Evolutionary conservation across 2,797 vertebrate genomes (phyloP).

Genomic region (Acanthurus tractus): DNA sequence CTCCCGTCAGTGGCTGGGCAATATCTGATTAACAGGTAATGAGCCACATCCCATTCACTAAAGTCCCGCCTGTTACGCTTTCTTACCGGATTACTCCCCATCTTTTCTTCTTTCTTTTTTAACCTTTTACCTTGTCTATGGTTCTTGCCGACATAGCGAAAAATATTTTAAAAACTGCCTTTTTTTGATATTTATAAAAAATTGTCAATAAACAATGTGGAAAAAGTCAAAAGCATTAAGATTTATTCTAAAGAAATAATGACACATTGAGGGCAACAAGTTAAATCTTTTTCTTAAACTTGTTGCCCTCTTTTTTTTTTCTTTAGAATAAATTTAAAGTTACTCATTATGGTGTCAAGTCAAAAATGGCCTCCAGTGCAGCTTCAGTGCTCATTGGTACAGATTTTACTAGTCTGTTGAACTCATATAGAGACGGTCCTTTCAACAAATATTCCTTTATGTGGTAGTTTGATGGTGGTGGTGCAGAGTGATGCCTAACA

Average conservation of each 20-base stretch:
- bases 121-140: background rate
- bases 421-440: background rate
- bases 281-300: no score
- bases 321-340: background rate
- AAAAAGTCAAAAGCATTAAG: background rate
- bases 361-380: no score
- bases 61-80: conserved; percentile 25
- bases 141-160: background rate
- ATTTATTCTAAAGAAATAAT: background rate
- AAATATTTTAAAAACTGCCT: background rate
- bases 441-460: no score
- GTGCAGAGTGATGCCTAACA: background rate
- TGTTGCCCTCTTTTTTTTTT: no score
- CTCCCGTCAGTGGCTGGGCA: conserved; percentile 63
- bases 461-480: background rate
- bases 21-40: conserved; percentile 82
- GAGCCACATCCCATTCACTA: conserved; percentile 66
- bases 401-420: no score
- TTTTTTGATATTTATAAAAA: background rate
- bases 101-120: conserved; percentile 1
- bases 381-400: background rate
- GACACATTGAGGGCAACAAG: background rate
- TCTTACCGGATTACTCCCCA: conserved; percentile 7
- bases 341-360: background rate
- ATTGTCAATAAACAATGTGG: background rate